Conservation (phyloP, 2,888 invertebrate species). For the Drosophila colorata region DNA sequence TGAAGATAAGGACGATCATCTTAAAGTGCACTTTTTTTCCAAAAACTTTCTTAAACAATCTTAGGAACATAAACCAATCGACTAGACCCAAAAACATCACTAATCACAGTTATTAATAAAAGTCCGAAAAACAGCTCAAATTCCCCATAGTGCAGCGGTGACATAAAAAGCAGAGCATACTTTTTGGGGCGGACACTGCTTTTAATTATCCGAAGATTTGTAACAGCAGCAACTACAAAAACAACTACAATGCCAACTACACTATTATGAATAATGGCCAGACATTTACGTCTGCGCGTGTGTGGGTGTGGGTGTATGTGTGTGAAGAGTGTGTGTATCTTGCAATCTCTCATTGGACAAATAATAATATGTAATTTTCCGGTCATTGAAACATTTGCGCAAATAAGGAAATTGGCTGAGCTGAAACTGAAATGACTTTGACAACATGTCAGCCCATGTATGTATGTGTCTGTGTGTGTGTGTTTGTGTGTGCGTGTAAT, state of each 20-base stretch:
- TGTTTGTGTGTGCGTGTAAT: conserved; percentile 20
- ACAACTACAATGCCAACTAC: conserved; percentile 29
- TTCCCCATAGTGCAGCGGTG: too few relatives aligned
- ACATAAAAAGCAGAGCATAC: conserved; percentile 52
- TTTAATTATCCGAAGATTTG: conserved; percentile 67
- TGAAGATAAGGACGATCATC: too few relatives aligned
- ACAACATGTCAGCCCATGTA: conserved; percentile 60
- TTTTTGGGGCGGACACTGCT: conserved; percentile 47
- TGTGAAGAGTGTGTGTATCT: conserved; percentile 11
- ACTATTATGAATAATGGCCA: conserved; percentile 64
- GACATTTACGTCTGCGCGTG: conserved; percentile 6
- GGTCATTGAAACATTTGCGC: conserved; percentile 81
- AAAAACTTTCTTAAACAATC: too few relatives aligned
- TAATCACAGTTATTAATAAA: too few relatives aligned
- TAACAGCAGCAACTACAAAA: conserved; percentile 19
- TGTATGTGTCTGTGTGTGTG: conserved; percentile 9
- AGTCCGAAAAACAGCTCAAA: too few relatives aligned
- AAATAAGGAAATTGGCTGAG: conserved; percentile 80
- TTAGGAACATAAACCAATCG: too few relatives aligned
- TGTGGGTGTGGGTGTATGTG: conserved; percentile 1
- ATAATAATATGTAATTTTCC: conserved; percentile 83
- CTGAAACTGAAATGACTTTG: conserved; percentile 69
- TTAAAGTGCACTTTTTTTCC: too few relatives aligned
- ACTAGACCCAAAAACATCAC: too few relatives aligned
- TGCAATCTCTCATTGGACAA: conserved; percentile 63